Conservation (phyloP, 2,888 invertebrate genomes). For the Eumerus sabulonum region DNA sequence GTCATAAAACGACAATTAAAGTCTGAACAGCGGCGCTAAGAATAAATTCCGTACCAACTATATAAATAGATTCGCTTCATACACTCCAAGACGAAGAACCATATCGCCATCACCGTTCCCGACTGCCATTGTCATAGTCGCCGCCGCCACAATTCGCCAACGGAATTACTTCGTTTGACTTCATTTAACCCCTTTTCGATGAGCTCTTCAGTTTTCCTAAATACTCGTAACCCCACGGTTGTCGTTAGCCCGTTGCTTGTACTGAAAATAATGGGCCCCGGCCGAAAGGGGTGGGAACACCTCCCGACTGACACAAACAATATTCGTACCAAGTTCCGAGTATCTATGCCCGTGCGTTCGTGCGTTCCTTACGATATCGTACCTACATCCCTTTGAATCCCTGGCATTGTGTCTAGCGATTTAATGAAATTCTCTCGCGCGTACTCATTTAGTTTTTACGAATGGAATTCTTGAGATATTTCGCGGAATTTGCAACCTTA, state of each 20-base stretch:
- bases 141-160: constrained; percentile 50
- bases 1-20: constrained; percentile 66
- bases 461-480: constrained; percentile 65
- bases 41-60: constrained; percentile 51
- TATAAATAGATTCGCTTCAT: too few relatives aligned
- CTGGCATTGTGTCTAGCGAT: constrained; percentile 51
- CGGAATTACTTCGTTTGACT: constrained; percentile 75
- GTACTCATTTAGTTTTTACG: constrained; percentile 62
- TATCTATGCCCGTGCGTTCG: not conserved
- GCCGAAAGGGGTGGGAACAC: constrained; percentile 33
- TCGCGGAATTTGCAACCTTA: constrained; percentile 69
- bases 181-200: constrained; percentile 74
- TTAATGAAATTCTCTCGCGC: constrained; percentile 66
- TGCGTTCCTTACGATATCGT: too few relatives aligned
- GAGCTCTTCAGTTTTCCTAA: constrained; percentile 59
- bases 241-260: not conserved
- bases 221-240: constrained; percentile 28
- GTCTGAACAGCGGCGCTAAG: constrained; percentile 50
- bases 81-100: constrained; percentile 16
- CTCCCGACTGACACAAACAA: not conserved
- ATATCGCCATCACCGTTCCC: constrained; percentile 26
- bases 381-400: constrained; percentile 45
- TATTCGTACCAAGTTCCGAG: too few relatives aligned
- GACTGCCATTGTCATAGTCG: constrained; percentile 14
- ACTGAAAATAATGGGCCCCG: constrained; percentile 1